Percentiles rank a stretch among this genome's conserved stretches.
phyloP scores from a whole-genome alignment of 64 coral and sea anemone species.

The Platygyra sinensis region DNA sequence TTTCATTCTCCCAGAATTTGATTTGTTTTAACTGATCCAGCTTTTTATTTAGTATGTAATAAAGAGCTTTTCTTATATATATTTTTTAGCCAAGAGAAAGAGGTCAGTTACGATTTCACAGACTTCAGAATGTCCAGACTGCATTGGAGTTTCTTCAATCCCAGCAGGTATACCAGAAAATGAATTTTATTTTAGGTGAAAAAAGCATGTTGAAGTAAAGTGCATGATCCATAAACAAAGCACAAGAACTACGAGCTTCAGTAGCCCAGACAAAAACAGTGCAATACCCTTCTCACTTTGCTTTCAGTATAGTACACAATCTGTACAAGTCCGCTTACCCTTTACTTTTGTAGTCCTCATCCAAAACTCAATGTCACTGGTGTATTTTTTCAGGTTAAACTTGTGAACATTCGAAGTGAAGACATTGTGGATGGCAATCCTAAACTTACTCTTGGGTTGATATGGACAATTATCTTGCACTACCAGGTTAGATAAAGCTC shows the following conservation, averaged over 20 bases:
- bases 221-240: too few species aligned
- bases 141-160: conserved; percentile 93
- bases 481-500: conserved; percentile 72
- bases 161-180: conserved; percentile 63
- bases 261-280: too few species aligned
- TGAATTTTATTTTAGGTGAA: too few species aligned
- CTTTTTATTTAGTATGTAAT: not conserved
- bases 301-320: not conserved
- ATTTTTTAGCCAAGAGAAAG: conserved; percentile 87
- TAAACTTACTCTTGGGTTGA: conserved; percentile 90
- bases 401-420: conserved; percentile 93
- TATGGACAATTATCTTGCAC: conserved; percentile 99
- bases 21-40: too few species aligned
- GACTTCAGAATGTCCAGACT: conserved; percentile 96
- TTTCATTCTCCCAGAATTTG: too few species aligned
- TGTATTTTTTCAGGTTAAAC: conserved; percentile 74
- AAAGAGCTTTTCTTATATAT: not conserved
- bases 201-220: too few species aligned
- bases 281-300: too few species aligned
- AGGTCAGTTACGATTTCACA: conserved; percentile 93
- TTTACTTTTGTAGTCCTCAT: not conserved
- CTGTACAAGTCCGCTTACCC: not conserved
- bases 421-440: conserved; percentile 97
- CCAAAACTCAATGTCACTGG: not conserved
- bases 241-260: too few species aligned